A percentile compares a stretch with the other conserved stretches of the same genome.
These are phyloP conservation scores for Brachionus sp. DNA, from an alignment of 1,140 invertebrate species.

Conservation along the genomic window DNA sequence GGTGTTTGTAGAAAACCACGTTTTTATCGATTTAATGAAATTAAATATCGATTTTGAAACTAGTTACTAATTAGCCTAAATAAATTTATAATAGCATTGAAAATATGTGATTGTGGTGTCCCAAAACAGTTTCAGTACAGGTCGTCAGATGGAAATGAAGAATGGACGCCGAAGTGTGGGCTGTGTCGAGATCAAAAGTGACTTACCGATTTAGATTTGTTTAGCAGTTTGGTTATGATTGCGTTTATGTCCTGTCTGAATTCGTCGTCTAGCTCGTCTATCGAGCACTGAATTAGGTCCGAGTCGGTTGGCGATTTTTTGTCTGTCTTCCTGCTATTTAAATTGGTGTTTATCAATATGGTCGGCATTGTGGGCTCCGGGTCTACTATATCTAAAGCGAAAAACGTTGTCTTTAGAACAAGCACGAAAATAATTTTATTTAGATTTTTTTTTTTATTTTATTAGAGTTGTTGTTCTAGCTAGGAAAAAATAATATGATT, in stretches of 20 bases:
- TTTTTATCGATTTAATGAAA: slow-evolving; percentile 2
- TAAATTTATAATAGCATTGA: not conserved
- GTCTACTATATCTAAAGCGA: not conserved
- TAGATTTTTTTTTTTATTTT: not conserved
- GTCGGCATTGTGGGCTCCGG: not conserved
- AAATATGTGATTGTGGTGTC: not conserved
- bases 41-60: not conserved
- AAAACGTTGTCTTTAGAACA: not conserved
- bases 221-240: slow-evolving; percentile 10
- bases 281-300: not conserved
- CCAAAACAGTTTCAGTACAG: not conserved
- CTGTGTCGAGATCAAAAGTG: not conserved
- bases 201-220: slow-evolving; percentile 24
- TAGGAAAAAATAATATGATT: slow-evolving; percentile 43
- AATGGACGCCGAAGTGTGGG: not conserved
- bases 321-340: not conserved
- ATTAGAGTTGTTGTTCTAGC: slow-evolving; percentile 19
- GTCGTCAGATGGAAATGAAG: not conserved
- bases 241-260: slow-evolving; percentile 18
- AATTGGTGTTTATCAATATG: slow-evolving; percentile 24
- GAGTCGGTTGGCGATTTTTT: not conserved
- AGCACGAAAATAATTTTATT: slow-evolving; percentile 26
- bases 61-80: not conserved
- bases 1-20: not conserved
- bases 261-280: slow-evolving; percentile 17